Evolutionary conservation across 1,140 invertebrate species (phyloP), one percentile per base, ranked within the genome.

Genomic region (Agrypnia vestita): DNA sequence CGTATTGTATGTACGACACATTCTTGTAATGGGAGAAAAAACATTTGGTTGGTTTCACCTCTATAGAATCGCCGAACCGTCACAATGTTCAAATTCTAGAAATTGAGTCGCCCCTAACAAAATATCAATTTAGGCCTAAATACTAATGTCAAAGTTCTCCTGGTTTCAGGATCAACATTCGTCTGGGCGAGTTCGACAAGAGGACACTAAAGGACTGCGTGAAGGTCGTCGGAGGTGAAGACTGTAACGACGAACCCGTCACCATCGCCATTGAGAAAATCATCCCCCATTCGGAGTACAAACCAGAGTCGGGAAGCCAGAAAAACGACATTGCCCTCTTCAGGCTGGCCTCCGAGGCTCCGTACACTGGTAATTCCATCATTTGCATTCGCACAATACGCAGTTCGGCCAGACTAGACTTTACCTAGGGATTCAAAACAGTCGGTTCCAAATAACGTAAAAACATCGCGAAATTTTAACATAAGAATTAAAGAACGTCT

Each of bases 161-260:
- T n/a, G n/a, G 46, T 81, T 84, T 49, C 84, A 89, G 88, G 46
- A 81, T 74, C 21, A 84, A 84, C 11, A 86, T 90, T n/a, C 86
- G 90, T 47, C 83, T 91, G 15, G 90, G 91, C 0, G 90, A 91
- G 78, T 88, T 90, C 82, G 87, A 91, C 79, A 89, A 86, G 0
- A 84, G 83, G n/a, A 85, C 88, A 73, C 17, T 79, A 0, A 78
- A 8, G 11, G 88, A 89, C 77, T 89, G 88, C 76, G 80, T 86
- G 7, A 25, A 75, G n/a, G 84, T 84, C 0, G 84, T 83, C 69
- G 87, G 86, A 0, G 86, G 84, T 3, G n/a, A 61, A 13, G 87
- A 88, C 78, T 89, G 87, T 78, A 88, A 84, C 3, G 80, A 84
- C 0, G 85, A 84, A 0, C 79, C 83, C 0, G 46, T 86, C 1